These are phyloP conservation scores for Eremophila alpestris DNA, from an alignment of 2,797 vertebrate species.

Conservation along the genomic window DNA sequence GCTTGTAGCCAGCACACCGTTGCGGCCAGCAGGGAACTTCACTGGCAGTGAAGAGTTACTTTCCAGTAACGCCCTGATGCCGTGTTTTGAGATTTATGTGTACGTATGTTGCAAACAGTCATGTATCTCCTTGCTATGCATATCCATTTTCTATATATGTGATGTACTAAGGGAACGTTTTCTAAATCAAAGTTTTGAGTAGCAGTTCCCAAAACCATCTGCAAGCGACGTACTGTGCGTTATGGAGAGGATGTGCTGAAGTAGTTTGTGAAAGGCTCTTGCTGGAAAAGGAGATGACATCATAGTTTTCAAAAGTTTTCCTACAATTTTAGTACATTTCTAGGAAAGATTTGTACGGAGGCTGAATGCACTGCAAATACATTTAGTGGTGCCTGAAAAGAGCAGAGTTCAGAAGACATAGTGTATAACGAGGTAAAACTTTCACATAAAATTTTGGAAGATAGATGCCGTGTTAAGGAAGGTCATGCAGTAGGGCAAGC, in stretches of 20 bases:
- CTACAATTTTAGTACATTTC: not conserved
- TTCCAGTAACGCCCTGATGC: not conserved
- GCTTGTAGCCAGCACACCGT: not conserved
- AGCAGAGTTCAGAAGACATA: not conserved
- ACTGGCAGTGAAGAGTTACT: not conserved
- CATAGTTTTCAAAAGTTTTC: conserved; percentile 24
- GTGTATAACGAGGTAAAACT: not conserved
- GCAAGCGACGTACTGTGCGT: accelerated
- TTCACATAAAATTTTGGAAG: not conserved
- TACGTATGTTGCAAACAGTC: accelerated
- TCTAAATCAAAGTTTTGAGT: not conserved
- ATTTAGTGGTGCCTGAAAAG: not conserved
- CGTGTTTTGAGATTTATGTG: not conserved
- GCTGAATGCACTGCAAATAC: not conserved
- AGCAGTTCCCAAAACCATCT: not conserved
- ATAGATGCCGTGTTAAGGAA: not conserved
- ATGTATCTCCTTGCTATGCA: too few species aligned
- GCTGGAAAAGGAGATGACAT: conserved; percentile 12
- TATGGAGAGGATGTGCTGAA: not conserved
- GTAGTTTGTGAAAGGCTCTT: not conserved
- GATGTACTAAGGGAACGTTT: not conserved
- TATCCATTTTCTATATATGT: accelerated
- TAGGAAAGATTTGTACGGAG: not conserved
- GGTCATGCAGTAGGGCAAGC: not conserved
- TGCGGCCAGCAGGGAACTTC: not conserved